phyloP scores from a whole-genome alignment of 2,113 vertebrate genomes.

The Neotragus moschatus region DNA sequence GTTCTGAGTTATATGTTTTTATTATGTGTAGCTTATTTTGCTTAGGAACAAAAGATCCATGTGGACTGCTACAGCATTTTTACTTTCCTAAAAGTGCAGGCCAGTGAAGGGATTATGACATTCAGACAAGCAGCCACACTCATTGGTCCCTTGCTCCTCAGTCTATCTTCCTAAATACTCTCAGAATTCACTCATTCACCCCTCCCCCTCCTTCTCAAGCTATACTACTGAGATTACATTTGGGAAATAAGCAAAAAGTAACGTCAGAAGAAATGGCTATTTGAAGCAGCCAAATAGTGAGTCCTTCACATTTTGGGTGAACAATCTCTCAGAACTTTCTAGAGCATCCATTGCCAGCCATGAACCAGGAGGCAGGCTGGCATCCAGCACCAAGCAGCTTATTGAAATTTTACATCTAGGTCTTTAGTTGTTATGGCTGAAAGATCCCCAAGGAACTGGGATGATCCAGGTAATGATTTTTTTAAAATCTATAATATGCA shows the following conservation, averaged over 20 bases:
- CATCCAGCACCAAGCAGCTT: conserved; percentile 25
- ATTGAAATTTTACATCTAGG: neutral
- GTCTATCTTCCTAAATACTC: neutral
- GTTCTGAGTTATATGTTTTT: neutral
- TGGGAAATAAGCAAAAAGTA: conserved; percentile 51
- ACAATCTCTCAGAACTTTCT: neutral
- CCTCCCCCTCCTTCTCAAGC: conserved; percentile 16
- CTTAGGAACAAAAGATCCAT: neutral
- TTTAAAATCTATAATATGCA: conserved; percentile 47
- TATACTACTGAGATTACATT: conserved; percentile 42
- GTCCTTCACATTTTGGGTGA: conserved; percentile 5
- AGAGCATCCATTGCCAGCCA: conserved; percentile 65
- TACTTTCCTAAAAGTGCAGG: neutral
- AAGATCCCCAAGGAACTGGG: conserved; percentile 23
- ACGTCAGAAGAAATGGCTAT: conserved; percentile 48
- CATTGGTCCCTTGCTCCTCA: neutral
- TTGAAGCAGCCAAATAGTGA: conserved; percentile 31
- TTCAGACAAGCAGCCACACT: neutral
- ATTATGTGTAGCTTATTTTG: neutral
- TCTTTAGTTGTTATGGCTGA: conserved; percentile 31
- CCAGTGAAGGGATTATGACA: neutral
- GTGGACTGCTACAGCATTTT: neutral
- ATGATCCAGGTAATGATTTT: conserved; percentile 63
- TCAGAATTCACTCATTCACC: neutral
- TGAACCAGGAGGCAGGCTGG: accelerated